phyloP scores from a whole-genome alignment of 2,797 vertebrate species.

The Poeciliopsis gracilis region DNA sequence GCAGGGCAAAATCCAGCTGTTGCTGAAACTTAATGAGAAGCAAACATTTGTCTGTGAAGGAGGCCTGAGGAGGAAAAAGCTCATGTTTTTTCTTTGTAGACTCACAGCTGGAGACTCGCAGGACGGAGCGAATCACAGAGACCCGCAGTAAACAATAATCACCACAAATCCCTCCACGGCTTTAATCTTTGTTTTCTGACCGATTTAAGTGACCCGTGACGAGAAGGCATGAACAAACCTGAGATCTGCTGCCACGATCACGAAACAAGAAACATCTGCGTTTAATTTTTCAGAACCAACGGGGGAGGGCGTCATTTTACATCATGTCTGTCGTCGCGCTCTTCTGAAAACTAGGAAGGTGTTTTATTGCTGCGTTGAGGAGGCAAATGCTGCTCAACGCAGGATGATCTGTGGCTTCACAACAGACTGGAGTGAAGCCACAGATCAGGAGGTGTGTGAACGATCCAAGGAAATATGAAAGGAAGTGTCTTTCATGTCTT shows the following conservation, averaged over 20 bases:
- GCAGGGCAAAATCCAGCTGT: not conserved
- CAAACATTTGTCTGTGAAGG: not conserved
- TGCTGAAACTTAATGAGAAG: constrained; percentile 10
- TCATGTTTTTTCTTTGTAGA: not conserved
- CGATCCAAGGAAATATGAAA: not conserved
- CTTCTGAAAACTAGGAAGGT: not conserved
- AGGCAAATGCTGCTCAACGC: too few species aligned
- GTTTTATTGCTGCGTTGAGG: not conserved
- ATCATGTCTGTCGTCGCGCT: not conserved
- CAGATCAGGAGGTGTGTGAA: not conserved
- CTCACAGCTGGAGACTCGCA: not conserved
- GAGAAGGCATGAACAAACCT: not conserved
- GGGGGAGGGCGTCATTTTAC: not conserved
- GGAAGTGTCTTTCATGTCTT: not conserved
- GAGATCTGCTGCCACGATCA: not conserved
- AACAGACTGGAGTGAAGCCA: not conserved
- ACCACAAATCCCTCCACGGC: not conserved
- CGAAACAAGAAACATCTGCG: not conserved
- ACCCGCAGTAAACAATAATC: not conserved
- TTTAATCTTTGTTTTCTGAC: constrained; percentile 4
- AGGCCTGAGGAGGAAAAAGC: not conserved
- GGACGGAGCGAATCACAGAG: not conserved
- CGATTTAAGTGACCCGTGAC: not conserved
- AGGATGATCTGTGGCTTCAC: too few species aligned
- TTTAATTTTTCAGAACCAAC: not conserved